Evolutionary conservation across 2,113 vertebrate genomes (phyloP).

Genomic region (Xiphophorus couchianus): DNA sequence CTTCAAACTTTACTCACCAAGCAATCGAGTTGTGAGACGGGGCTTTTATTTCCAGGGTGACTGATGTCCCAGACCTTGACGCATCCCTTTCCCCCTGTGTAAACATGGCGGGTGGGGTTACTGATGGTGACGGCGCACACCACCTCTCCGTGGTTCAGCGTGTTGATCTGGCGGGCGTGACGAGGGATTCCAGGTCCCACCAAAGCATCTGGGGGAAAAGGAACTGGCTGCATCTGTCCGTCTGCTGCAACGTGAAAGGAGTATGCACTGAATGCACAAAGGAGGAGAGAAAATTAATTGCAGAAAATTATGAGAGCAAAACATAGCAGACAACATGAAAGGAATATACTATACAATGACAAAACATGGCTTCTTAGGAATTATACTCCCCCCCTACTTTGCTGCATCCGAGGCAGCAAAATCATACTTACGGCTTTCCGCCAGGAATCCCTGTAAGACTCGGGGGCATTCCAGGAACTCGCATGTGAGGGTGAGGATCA

Average conservation of each 20-base stretch:
- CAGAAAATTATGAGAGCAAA: background rate
- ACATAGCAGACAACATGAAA: background rate
- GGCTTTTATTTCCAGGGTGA: conserved; percentile 96
- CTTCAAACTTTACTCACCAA: conserved; percentile 82
- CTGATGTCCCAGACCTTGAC: conserved; percentile 99
- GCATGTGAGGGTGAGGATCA: conserved; percentile 93
- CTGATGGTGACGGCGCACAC: conserved; percentile 98
- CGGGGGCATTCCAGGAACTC: conserved; percentile 89
- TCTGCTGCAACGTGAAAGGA: conserved; percentile 95
- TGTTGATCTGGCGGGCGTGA: conserved; percentile 97
- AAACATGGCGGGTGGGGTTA: conserved; percentile 95
- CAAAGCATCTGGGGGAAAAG: conserved; percentile 93
- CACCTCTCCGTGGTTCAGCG: conserved; percentile 93
- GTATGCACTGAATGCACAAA: conserved; percentile 82
- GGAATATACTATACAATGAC: background rate
- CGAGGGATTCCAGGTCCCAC: conserved; percentile 94
- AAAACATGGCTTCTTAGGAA: no score
- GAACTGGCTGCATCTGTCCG: conserved; percentile 96
- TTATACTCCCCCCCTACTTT: no score
- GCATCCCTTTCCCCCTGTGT: conserved; percentile 95
- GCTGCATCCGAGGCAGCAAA: background rate
- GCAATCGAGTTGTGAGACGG: conserved; percentile 96
- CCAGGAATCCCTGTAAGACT: conserved; percentile 93
- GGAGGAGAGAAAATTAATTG: background rate
- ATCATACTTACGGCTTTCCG: conserved; percentile 91